Evolutionary conservation across 2,113 vertebrate genomes (phyloP).

Genomic region (Trachemys scripta): DNA sequence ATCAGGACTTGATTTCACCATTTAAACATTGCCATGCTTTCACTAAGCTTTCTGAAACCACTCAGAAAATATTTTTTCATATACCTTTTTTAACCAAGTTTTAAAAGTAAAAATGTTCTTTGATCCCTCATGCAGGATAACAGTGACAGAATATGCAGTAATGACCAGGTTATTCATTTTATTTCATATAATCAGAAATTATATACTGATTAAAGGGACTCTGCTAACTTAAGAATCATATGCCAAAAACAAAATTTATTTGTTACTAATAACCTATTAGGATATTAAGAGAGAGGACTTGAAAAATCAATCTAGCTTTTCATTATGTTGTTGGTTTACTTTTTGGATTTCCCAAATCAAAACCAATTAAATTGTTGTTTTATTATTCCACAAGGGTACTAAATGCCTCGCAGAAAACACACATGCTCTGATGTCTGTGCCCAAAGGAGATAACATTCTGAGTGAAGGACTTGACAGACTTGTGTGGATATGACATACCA

Average conservation of each 20-base stretch:
- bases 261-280: background rate
- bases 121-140: background rate
- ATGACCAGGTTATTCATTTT: constrained; percentile 28
- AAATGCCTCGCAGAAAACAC: background rate
- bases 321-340: background rate
- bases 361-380: background rate
- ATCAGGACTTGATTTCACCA: background rate
- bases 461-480: background rate
- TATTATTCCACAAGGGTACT: background rate
- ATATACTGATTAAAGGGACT: background rate
- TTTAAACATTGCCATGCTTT: background rate
- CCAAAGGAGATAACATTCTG: background rate
- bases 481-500: too few relatives aligned
- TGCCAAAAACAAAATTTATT: background rate
- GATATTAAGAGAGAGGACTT: background rate
- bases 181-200: background rate
- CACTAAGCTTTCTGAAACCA: background rate
- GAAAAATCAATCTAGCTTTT: background rate
- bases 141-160: constrained; percentile 33
- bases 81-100: background rate
- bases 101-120: constrained; percentile 30
- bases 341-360: background rate
- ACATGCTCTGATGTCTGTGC: background rate
- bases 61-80: too few relatives aligned
- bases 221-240: background rate